A percentile compares a stretch with the other conserved stretches of the same genome.
Conservation (phyloP, 2,797 vertebrate genomes). For the Iguana delicatissima region DNA sequence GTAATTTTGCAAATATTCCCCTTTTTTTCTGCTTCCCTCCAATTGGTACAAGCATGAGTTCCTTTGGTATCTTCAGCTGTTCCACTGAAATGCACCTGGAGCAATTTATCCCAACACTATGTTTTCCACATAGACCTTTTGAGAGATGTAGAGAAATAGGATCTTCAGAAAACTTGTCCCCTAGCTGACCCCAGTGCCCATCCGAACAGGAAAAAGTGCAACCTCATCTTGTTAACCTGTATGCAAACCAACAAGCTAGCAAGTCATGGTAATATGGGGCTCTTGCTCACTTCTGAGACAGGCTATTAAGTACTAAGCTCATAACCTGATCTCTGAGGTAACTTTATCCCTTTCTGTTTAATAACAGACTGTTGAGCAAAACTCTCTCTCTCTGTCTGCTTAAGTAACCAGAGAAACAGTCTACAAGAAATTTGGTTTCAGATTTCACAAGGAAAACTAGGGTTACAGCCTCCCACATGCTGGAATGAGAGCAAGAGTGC, state of each 20-base stretch:
- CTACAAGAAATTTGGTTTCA: slow-evolving; percentile 45
- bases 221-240: neutral
- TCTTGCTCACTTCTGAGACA: neutral
- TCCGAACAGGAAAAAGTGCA: fast-evolving
- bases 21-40: no score
- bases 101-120: neutral
- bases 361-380: slow-evolving; percentile 63
- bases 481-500: neutral
- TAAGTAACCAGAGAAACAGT: neutral
- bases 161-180: slow-evolving; percentile 30
- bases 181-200: neutral
- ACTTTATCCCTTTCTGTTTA: slow-evolving; percentile 60
- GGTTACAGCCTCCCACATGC: fast-evolving
- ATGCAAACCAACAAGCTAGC: neutral
- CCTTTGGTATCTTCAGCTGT: neutral
- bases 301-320: neutral
- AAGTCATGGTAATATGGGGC: fast-evolving
- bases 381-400: slow-evolving; percentile 31
- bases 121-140: slow-evolving; percentile 12
- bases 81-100: neutral
- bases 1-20: no score
- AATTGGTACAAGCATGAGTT: neutral
- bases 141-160: neutral
- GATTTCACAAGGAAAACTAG: neutral
- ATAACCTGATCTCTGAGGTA: slow-evolving; percentile 50